Evolutionary conservation across 2,888 invertebrate species (phyloP), one percentile per base, ranked within the genome.

Genomic region (Rapana venosa): DNA sequence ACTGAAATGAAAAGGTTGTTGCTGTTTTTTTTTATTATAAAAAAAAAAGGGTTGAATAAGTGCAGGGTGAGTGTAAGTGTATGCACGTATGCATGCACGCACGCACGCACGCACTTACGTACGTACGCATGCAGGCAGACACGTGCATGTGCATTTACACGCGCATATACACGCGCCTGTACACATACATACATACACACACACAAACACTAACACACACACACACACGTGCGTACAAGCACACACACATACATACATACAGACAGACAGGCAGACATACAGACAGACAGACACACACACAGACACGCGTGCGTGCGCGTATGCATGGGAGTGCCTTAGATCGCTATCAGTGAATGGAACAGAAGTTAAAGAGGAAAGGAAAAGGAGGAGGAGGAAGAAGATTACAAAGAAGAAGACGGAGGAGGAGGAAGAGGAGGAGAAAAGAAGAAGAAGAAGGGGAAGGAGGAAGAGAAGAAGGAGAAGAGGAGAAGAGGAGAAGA

Each of bases 121-220:
- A 79, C 79, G 22, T n/a, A 79, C 79, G 4, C 47, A 83, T 1
- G 32, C 26, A n/a, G 8, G 22, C 26, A 83, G 1, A 83, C 84
- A 84, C 47, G 17, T 32, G 32, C 32, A 4, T 13, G 35, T 13
- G 32, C 32, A 32, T 17, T 0, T 17, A 35, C 17, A 81, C 81
- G 35, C 81, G 35, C 81, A 81, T 35, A 81, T 32, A 81, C 81
- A 81, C 81, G 32, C 81, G 32, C 77, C 13, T 32, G 32, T 35
- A 81, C 35, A 81, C 81, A 81, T 32, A 81, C 81, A 81, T 32
- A 81, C 81, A 81, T 26, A 81, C 81, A 81, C 35, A 81, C 81
- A 81, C 35, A 32, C 35, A 36, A 1, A 32, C 35, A 81, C 35
- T 15, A 11, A 36, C 17, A 81, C 35, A 36, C 22, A 81, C 81